phyloP scores from a whole-genome alignment of 1,140 invertebrate genomes.

The Ostrea edulis region DNA sequence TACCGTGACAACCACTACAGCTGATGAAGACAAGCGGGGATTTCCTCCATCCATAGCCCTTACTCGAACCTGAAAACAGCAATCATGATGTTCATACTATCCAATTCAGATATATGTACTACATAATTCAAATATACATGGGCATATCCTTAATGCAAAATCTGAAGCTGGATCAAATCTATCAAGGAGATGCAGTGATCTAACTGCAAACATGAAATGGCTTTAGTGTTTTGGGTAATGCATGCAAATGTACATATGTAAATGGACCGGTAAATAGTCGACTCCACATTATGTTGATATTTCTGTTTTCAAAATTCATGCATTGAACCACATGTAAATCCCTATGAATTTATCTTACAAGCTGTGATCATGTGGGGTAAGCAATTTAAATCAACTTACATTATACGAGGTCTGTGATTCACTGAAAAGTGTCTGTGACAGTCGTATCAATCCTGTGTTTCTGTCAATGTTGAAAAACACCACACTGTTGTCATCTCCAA shows the following conservation, averaged over 20 bases:
- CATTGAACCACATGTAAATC: too few species aligned
- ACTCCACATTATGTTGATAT: too few species aligned
- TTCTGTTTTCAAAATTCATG: too few species aligned
- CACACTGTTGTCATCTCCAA: constrained; percentile 67
- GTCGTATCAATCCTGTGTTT: constrained; percentile 53
- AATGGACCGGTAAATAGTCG: too few species aligned
- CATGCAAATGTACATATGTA: too few species aligned
- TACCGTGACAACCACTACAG: constrained; percentile 42
- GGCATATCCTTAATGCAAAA: not conserved
- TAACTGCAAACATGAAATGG: too few species aligned
- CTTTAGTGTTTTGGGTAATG: too few species aligned
- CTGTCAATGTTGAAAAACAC: constrained; percentile 63
- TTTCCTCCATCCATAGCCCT: constrained; percentile 54
- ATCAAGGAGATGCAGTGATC: too few species aligned
- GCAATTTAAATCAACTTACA: constrained; percentile 32
- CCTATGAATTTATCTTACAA: not conserved
- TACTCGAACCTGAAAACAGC: constrained; percentile 50
- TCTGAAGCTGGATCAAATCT: not conserved
- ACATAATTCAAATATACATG: not conserved
- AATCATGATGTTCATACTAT: not conserved
- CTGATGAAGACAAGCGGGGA: constrained; percentile 33
- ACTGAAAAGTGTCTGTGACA: constrained; percentile 13
- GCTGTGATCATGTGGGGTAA: not conserved
- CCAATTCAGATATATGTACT: not conserved
- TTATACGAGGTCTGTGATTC: constrained; percentile 49